Evolutionary conservation across 2,888 invertebrate species (phyloP), one percentile per base, ranked within the genome.

Genomic region (Protodeltote pygarga): DNA sequence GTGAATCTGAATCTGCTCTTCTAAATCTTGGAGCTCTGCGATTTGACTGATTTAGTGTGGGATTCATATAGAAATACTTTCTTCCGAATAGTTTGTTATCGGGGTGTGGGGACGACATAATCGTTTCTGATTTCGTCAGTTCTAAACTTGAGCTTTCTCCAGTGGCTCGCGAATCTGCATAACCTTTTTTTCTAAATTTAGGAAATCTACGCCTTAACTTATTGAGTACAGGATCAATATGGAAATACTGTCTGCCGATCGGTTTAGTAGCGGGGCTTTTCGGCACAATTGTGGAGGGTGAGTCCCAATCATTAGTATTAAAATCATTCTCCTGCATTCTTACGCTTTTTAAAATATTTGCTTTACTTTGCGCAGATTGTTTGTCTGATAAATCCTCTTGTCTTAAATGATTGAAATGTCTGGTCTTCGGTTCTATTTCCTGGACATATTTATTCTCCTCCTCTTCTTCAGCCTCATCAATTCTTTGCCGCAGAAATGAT

Each of bases 211-310:
- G 29, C 10, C 45, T 64, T 13, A 77, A 5, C 0, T 59, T 49
- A 44, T 84, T 84, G 11, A 82, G 41, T 0, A 83, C 73, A 0
- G 81, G 73, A 34, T 86, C 86, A 46, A 75, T 71, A 1, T 61
- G 72, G 21, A 63, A 82, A 19, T 53, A 44, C 32, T 49, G 41
- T 27, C 39, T 65, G 0, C 24, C 47, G 0, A 40, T 20, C 0
- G 5, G 27, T 11, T 42, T 42, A n/a, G n/a, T n/a, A n/a, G n/a
- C 40, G 4, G n/a, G n/a, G n/a, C n/a, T n/a, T n/a, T 28, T 28
- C 13, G 34, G 6, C 0, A 33, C 27, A 11, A 44, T 50, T 1
- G 34, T 37, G 0, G 29, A 9, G 8, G 47, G 27, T 1, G 48
- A 15, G n/a, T 42, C 46, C 0, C 14, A 16, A 0, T 38, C 65